These are phyloP conservation scores for Prosapia bicincta DNA, from an alignment of 2,888 invertebrate species.

Conservation along the genomic window DNA sequence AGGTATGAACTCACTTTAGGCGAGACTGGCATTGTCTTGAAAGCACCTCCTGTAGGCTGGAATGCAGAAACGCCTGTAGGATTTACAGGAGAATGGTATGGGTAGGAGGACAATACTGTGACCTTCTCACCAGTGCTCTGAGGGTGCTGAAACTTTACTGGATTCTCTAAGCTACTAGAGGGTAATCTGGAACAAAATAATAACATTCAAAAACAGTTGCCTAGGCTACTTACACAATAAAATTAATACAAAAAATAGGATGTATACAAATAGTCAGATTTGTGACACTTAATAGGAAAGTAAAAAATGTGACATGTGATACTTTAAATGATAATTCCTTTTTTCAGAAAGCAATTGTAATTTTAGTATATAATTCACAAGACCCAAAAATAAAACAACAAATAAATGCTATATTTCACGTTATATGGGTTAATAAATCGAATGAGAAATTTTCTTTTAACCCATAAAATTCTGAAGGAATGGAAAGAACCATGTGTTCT, in stretches of 20 bases:
- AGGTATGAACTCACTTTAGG: constrained; percentile 49
- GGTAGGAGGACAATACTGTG: constrained; percentile 43
- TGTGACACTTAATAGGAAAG: too few relatives aligned
- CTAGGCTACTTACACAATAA: too few relatives aligned
- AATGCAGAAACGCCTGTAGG: constrained; percentile 83
- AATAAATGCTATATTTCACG: too few relatives aligned
- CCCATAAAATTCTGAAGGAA: too few relatives aligned
- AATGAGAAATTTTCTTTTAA: too few relatives aligned
- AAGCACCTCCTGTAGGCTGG: constrained; percentile 91
- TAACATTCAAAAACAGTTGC: neutral
- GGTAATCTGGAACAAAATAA: constrained; percentile 22
- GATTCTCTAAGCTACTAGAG: constrained; percentile 12
- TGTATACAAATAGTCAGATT: neutral
- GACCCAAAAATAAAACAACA: too few relatives aligned
- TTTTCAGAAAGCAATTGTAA: too few relatives aligned
- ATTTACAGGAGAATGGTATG: constrained; percentile 68
- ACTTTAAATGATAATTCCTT: too few relatives aligned
- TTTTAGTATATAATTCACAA: too few relatives aligned
- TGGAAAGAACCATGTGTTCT: too few relatives aligned
- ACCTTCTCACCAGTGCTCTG: constrained; percentile 11
- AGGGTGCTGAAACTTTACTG: constrained; percentile 10
- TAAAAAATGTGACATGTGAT: too few relatives aligned
- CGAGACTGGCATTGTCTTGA: constrained; percentile 76
- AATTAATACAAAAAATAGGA: neutral
- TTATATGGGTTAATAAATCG: too few relatives aligned